phyloP scores from a whole-genome alignment of 2,113 vertebrate species.

The Ptyas mucosa region DNA sequence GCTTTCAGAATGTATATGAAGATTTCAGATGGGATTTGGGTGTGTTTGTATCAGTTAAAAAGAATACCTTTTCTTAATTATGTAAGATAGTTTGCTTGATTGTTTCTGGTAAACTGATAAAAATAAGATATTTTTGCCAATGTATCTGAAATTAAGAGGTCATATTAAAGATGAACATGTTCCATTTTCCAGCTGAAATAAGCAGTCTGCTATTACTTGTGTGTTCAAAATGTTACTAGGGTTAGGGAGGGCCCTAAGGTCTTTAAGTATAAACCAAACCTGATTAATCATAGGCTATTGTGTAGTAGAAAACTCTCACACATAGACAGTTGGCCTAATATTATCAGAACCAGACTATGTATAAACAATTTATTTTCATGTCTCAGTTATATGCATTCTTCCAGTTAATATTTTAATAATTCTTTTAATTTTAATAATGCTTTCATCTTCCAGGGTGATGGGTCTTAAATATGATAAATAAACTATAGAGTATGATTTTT shows the following conservation, averaged over 20 bases:
- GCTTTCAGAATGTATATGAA: neutral
- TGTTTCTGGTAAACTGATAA: neutral
- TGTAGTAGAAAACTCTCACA: too few species aligned
- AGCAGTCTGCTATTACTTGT: neutral
- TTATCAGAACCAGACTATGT: conserved; percentile 34
- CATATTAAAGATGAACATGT: neutral
- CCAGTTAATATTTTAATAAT: too few species aligned
- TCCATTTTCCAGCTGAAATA: neutral
- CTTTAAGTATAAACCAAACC: too few species aligned
- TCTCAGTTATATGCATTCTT: neutral
- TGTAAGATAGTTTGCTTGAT: neutral
- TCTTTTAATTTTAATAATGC: too few species aligned
- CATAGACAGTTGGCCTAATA: too few species aligned
- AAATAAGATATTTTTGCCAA: neutral
- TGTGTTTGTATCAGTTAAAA: neutral
- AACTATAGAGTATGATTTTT: neutral
- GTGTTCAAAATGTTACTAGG: neutral
- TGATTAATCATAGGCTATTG: too few species aligned
- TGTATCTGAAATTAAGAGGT: too few species aligned
- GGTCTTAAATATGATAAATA: too few species aligned
- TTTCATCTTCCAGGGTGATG: too few species aligned
- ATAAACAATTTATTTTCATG: neutral
- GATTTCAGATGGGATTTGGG: neutral
- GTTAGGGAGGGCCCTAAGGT: too few species aligned
- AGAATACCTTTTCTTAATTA: neutral